A percentile compares a stretch with the other conserved stretches of the same genome.
phyloP scores from a whole-genome alignment of 2,888 invertebrate genomes.

The Erebia palarica region DNA sequence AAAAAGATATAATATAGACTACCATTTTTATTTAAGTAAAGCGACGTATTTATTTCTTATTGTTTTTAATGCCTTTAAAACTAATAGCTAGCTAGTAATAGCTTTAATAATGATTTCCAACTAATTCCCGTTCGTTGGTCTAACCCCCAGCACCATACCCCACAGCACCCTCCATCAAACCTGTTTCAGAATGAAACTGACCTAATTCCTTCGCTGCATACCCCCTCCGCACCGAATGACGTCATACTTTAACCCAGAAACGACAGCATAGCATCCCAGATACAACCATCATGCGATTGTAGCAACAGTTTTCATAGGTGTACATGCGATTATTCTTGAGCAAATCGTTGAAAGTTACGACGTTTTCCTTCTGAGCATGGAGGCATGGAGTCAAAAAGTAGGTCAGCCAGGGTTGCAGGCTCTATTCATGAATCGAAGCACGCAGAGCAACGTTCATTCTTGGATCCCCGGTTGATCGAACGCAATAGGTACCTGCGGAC shows the following conservation, averaged over 20 bases:
- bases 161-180: slow-evolving; percentile 56
- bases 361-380: slow-evolving; percentile 44
- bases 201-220: slow-evolving; percentile 79
- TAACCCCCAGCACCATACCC: slow-evolving; percentile 44
- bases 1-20: too few relatives aligned
- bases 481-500: slow-evolving; percentile 52
- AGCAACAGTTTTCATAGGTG: slow-evolving; percentile 15
- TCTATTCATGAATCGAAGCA: slow-evolving; percentile 82
- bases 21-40: too few relatives aligned
- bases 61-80: too few relatives aligned
- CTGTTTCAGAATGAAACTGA: slow-evolving; percentile 86
- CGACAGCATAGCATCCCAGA: slow-evolving; percentile 56
- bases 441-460: slow-evolving; percentile 76
- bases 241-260: slow-evolving; percentile 72
- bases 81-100: slow-evolving; percentile 31
- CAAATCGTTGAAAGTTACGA: slow-evolving; percentile 44
- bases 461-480: slow-evolving; percentile 64
- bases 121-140: slow-evolving; percentile 60
- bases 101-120: slow-evolving; percentile 40
- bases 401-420: slow-evolving; percentile 86
- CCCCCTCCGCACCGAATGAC: slow-evolving; percentile 79
- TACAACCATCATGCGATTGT: slow-evolving; percentile 46
- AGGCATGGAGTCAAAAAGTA: slow-evolving; percentile 81
- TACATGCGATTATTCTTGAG: slow-evolving; percentile 44
- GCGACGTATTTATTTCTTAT: too few relatives aligned